Evolutionary conservation across 1,140 invertebrate species (phyloP), one percentile per base, ranked within the genome.

Genomic region (Temnothorax longispinosus): DNA sequence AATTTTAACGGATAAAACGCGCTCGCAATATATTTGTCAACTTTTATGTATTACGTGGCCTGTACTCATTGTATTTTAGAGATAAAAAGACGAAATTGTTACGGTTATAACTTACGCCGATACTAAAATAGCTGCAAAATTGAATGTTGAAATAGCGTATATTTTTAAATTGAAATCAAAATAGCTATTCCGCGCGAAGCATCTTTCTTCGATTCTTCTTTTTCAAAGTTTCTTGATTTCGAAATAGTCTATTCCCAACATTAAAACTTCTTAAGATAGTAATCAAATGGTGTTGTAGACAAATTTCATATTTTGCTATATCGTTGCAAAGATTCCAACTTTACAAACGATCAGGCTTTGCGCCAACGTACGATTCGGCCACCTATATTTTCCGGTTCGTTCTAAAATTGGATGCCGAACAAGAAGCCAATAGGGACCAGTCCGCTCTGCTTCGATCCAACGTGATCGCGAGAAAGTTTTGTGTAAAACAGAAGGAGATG

Each of bases 351-450:
- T 15, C 13, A 27, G 41, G 47, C 13, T 76, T 82, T 77, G 7
- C 18, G 50, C 44, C 11, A 54, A 38, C 10, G 6, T 27, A 62
- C 58, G 47, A 60, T 64, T 72, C 60, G 27, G 27, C 32, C 32
- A 18, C 35, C 58, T n/a, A 67, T n/a, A 67, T 88, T 87, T 69
- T 56, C 18, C 77, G 13, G n/a, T 80, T 78, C 54, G 67, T 85
- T 76, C 11, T 41, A 13, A 87, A 80, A 87, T 89, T 81, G 85
- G 60, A 87, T 44, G 56, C 35, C 77, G 52, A 75, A 62, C 35
- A 56, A 82, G 50, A 15, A 76, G 41, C 38, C 52, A 67, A 80
- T 54, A 27, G 18, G 44, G 54, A 15, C 6, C 47, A 13, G 35
- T 72, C 10, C n/a, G 35, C 41, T 50, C 11, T 21, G n/a, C 3